Evolutionary conservation across 2,888 invertebrate genomes (phyloP).

Genomic region (Pyrrhia umbra): DNA sequence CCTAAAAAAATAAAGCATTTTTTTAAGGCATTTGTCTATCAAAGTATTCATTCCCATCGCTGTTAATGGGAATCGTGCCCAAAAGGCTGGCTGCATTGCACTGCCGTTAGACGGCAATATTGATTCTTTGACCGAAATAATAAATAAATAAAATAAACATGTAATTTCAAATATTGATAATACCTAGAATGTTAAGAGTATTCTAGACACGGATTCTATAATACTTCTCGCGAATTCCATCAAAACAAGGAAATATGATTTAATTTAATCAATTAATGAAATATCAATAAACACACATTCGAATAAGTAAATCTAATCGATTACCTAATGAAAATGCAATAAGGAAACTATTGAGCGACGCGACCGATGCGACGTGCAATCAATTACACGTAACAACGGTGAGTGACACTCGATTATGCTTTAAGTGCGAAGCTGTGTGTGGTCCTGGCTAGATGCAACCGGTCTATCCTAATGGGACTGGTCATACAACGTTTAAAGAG

Average conservation of each 20-base stretch:
- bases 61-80: too few relatives aligned
- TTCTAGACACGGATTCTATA: neutral
- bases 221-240: too few relatives aligned
- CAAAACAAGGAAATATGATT: neutral
- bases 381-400: constrained; percentile 33
- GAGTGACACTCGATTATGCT: constrained; percentile 32
- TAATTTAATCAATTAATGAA: neutral
- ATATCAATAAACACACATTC: constrained; percentile 1
- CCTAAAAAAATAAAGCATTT: too few relatives aligned
- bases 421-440: constrained; percentile 28
- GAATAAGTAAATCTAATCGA: neutral
- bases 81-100: too few relatives aligned
- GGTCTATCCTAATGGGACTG: constrained; percentile 3
- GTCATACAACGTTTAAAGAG: neutral
- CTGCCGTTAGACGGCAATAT: too few relatives aligned
- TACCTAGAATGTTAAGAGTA: too few relatives aligned
- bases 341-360: constrained; percentile 31
- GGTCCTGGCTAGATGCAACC: constrained; percentile 33
- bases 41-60: too few relatives aligned
- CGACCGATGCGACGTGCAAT: constrained; percentile 33
- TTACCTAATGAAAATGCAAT: constrained; percentile 33
- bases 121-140: too few relatives aligned
- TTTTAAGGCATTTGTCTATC: too few relatives aligned
- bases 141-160: too few relatives aligned
- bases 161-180: too few relatives aligned